Evolutionary conservation across 2,888 invertebrate genomes (phyloP), one percentile per base, ranked within the genome.

Genomic region (Stenichneumon culpator): DNA sequence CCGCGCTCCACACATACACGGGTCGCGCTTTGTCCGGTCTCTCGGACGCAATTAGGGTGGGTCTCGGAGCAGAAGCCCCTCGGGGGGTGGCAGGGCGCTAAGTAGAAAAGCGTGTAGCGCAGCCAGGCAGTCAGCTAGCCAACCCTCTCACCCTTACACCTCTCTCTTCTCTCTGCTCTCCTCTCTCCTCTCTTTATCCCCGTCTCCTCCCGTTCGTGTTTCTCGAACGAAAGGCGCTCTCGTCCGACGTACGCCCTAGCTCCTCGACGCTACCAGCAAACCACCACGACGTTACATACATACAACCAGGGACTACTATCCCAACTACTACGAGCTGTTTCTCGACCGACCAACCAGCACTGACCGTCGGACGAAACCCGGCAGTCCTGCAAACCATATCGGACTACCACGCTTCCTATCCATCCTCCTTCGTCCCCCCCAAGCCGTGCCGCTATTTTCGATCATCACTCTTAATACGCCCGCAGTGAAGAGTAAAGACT

Each of bases 1-100:
- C 75, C 77, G 73, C 79, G 84, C 73, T 82, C 77, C 83, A 79
- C 83, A 85, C 83, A 78, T 83, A 93, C 92, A 93, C 90, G 92
- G 89, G 89, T 91, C 88, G 86, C 93, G 93, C 93, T 93, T 94
- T 93, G 93, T 94, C 94, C 93, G 90, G 91, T 94, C 93, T 84
- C 93, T 93, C 93, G 94, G 93, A 93, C 93, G 93, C 93, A 94
- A 94, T 94, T 94, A 94, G 94, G 94, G 93, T 93, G 93, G 93
- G 93, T 92, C 92, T 85, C 87, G 72, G 87, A 87, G 89, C 92
- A 90, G 89, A 89, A 89, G 88, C 91, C 93, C 92, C 92, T 90
- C 90, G 89, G 90, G 92, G 91, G 90, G 91, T 89, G 89, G 90
- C 90, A 87, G 86, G 74, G 90, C 89, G 92, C 92, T 93, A 94